phyloP scores from a whole-genome alignment of 2,888 invertebrate species.

The Ochropacha duplaris region DNA sequence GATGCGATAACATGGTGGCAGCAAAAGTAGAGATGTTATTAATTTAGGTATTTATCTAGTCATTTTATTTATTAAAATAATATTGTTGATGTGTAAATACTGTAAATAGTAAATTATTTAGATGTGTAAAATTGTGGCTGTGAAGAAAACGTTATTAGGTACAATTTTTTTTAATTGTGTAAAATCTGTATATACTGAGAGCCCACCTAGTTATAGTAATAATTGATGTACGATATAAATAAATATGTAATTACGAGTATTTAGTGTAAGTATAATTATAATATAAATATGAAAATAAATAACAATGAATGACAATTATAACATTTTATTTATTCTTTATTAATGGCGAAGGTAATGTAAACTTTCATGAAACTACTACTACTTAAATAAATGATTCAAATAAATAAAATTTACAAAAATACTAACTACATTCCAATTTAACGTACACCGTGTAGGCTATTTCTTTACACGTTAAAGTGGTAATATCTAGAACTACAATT shows the following conservation, averaged over 20 bases:
- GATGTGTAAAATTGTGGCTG: slow-evolving; percentile 18
- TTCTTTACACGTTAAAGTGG: no score
- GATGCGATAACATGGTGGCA: slow-evolving; percentile 93
- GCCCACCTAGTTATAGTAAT: neutral
- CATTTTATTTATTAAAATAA: slow-evolving; percentile 24
- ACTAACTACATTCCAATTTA: no score
- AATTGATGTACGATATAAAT: neutral
- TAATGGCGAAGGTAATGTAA: neutral
- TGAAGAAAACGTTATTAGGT: slow-evolving; percentile 23
- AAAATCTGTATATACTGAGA: neutral
- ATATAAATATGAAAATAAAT: neutral
- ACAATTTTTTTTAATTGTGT: neutral
- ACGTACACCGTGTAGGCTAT: no score
- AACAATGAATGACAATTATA: no score
- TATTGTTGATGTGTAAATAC: neutral
- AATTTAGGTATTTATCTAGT: slow-evolving; percentile 44
- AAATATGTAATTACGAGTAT: neutral
- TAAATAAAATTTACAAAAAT: no score
- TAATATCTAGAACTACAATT: no score
- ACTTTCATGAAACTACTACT: no score
- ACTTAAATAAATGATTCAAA: no score
- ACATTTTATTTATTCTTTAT: neutral
- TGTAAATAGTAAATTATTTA: neutral
- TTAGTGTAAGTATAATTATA: neutral
- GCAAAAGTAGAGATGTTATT: slow-evolving; percentile 69